Percentiles rank a stretch among this genome's conserved stretches.
Evolutionary conservation across 2,113 vertebrate species (phyloP).

Genomic region (Thunnus maccoyii): DNA sequence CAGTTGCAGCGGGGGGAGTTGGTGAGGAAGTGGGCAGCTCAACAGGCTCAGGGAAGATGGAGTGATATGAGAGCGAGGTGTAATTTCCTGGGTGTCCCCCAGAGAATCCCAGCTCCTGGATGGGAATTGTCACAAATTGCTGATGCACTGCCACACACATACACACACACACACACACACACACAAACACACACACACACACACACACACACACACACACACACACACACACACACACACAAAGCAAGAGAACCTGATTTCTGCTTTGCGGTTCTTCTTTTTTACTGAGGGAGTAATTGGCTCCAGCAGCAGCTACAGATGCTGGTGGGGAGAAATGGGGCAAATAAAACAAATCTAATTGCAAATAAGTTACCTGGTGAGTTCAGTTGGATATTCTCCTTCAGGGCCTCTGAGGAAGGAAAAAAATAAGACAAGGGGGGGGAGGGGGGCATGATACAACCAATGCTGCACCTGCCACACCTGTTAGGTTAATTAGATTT

Average conservation of each 20-base stretch:
- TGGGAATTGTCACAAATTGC: slow-evolving; percentile 65
- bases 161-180: slow-evolving; percentile 25
- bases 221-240: slow-evolving; percentile 1
- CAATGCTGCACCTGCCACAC: slow-evolving; percentile 58
- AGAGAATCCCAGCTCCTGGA: slow-evolving; percentile 66
- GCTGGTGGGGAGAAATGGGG: slow-evolving; percentile 66
- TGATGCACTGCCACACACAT: slow-evolving; percentile 25
- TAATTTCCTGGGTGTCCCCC: slow-evolving; percentile 77
- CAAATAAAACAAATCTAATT: slow-evolving; percentile 81
- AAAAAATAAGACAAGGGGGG: slow-evolving; percentile 35
- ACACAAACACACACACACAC: slow-evolving; percentile 7
- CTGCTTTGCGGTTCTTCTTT: slow-evolving; percentile 33
- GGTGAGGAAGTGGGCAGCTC: slow-evolving; percentile 56
- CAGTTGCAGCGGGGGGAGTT: slow-evolving; percentile 48
- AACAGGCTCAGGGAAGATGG: slow-evolving; percentile 72
- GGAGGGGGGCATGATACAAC: slow-evolving; percentile 32
- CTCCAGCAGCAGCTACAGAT: slow-evolving; percentile 57
- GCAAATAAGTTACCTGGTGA: slow-evolving; percentile 78
- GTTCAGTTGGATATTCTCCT: slow-evolving; percentile 68
- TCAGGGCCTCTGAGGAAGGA: slow-evolving; percentile 33
- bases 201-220: slow-evolving; percentile 9
- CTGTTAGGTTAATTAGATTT: slow-evolving; percentile 76
- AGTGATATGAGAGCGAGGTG: slow-evolving; percentile 75
- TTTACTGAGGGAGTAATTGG: slow-evolving; percentile 61
- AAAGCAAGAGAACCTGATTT: slow-evolving; percentile 1